phyloP scores from a whole-genome alignment of 2,888 invertebrate species.

The Fragum whitleyi region DNA sequence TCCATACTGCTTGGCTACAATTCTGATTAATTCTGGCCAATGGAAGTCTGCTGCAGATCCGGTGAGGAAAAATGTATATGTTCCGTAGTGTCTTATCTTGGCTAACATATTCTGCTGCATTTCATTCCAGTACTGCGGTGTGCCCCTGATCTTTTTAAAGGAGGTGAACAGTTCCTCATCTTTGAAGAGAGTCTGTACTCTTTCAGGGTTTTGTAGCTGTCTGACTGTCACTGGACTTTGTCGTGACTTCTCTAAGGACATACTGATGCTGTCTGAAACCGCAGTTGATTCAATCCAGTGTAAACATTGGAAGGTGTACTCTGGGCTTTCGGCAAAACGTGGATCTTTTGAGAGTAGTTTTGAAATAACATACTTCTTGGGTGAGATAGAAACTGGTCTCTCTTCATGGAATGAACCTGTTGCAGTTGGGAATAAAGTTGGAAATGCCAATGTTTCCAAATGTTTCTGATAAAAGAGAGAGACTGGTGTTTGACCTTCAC shows the following conservation, averaged over 20 bases:
- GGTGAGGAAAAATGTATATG: constrained; percentile 57
- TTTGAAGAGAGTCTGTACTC: constrained; percentile 3
- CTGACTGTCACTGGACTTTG: neutral
- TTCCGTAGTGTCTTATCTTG: constrained; percentile 47
- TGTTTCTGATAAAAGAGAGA: neutral
- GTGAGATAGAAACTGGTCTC: constrained; percentile 24
- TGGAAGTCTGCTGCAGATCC: constrained; percentile 55
- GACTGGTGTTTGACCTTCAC: constrained; percentile 1
- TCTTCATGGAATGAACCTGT: constrained; percentile 16
- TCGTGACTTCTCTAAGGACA: neutral
- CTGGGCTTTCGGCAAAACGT: constrained; percentile 51
- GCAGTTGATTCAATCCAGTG: constrained; percentile 43
- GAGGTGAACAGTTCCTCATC: constrained; percentile 35
- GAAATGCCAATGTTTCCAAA: constrained; percentile 31
- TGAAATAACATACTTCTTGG: constrained; percentile 47
- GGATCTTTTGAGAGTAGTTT: constrained; percentile 30
- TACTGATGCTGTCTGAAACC: constrained; percentile 7
- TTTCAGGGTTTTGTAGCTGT: constrained; percentile 7
- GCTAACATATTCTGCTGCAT: constrained; percentile 57
- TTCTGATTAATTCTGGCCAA: constrained; percentile 47
- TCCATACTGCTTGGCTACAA: constrained; percentile 42
- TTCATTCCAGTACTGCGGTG: constrained; percentile 48
- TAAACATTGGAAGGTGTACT: constrained; percentile 47
- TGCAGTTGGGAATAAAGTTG: constrained; percentile 22
- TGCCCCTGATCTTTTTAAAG: constrained; percentile 40